Conservation (phyloP, 2,113 vertebrate species). For the Hippocampus comes region DNA sequence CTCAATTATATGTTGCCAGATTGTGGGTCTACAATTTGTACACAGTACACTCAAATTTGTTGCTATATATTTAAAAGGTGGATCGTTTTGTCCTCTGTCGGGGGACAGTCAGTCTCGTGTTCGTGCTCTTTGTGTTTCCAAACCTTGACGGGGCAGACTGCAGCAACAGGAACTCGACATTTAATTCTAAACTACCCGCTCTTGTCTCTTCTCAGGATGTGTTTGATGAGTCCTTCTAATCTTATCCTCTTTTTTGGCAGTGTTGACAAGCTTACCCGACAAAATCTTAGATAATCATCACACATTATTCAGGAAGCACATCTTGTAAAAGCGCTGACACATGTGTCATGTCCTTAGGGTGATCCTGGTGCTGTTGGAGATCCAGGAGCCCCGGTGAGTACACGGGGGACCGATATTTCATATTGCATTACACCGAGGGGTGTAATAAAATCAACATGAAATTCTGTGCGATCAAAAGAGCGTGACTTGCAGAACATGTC, state of each 20-base stretch:
- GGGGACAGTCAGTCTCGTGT: neutral
- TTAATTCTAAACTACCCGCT: slow-evolving; percentile 1
- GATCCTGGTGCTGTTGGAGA: slow-evolving; percentile 51
- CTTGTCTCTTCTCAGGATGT: slow-evolving; percentile 3
- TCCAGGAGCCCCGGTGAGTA: slow-evolving; percentile 64
- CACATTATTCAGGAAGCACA: slow-evolving; percentile 11
- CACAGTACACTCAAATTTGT: too few species aligned
- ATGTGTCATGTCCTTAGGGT: slow-evolving; percentile 56
- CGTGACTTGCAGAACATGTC: neutral
- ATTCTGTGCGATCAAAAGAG: neutral
- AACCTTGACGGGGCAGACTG: neutral
- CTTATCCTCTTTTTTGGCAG: neutral
- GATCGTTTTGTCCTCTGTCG: neutral
- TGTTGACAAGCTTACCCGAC: neutral
- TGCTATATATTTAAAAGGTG: too few species aligned
- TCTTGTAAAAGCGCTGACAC: neutral
- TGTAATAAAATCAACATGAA: neutral
- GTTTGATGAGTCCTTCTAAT: slow-evolving; percentile 3
- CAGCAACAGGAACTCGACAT: neutral
- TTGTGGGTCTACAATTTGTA: too few species aligned
- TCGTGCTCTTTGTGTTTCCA: neutral
- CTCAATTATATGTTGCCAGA: too few species aligned
- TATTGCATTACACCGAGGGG: neutral
- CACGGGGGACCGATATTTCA: neutral
- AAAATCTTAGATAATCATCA: neutral